Conservation (phyloP, 35 echinoderm and acorn worm species). For the Holothuria glaberrima region DNA sequence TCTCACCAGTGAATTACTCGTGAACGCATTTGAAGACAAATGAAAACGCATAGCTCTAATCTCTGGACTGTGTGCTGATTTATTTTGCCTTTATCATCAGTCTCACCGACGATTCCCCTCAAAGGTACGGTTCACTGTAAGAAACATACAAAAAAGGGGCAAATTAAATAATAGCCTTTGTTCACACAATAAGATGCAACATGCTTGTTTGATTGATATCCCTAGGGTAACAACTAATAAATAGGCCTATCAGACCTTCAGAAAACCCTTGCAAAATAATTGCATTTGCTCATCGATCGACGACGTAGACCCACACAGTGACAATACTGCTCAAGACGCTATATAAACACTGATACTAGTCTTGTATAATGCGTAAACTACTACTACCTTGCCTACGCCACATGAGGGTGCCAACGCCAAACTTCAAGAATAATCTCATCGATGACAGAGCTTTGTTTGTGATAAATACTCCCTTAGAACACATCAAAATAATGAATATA, state of each 20-base stretch:
- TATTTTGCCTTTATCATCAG: background rate
- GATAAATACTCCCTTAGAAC: background rate
- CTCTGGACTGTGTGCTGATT: background rate
- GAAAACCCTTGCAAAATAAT: background rate
- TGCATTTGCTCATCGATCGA: background rate
- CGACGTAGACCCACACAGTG: background rate
- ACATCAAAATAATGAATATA: background rate
- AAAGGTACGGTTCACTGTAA: background rate
- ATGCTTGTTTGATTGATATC: background rate
- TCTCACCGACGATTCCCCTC: background rate
- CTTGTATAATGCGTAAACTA: background rate
- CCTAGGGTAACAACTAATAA: background rate
- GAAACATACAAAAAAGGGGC: background rate
- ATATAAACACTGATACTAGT: background rate
- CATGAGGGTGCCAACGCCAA: background rate
- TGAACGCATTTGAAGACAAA: background rate
- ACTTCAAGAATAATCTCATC: background rate
- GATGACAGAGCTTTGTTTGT: background rate
- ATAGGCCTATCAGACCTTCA: background rate
- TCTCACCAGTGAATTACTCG: background rate
- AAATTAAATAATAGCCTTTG: slow-evolving; percentile 4
- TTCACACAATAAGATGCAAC: background rate
- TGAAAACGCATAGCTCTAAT: background rate
- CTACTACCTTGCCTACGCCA: background rate
- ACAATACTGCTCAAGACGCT: background rate